phyloP scores from a whole-genome alignment of 2,113 vertebrate genomes.

The Albula glossodonta region DNA sequence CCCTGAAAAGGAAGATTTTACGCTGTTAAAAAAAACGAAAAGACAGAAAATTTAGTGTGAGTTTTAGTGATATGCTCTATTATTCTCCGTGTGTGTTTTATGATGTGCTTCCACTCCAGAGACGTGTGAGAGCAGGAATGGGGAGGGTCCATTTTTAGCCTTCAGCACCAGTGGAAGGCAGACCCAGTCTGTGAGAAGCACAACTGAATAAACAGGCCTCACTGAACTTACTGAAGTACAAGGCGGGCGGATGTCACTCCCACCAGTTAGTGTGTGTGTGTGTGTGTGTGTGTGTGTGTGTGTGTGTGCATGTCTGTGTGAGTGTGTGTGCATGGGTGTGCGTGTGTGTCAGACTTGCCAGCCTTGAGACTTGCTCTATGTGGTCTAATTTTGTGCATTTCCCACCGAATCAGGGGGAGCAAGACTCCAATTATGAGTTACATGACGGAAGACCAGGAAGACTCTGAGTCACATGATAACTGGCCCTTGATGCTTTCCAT shows the following conservation, averaged over 20 bases:
- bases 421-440: too few relatives aligned
- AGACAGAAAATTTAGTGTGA: not conserved
- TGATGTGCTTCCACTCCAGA: not conserved
- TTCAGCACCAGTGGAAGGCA: not conserved
- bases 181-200: slow-evolving; percentile 12
- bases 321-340: not conserved
- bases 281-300: not conserved
- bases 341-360: too few relatives aligned
- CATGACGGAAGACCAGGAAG: too few relatives aligned
- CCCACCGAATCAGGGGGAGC: too few relatives aligned
- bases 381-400: too few relatives aligned
- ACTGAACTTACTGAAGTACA: slow-evolving; percentile 2
- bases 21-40: too few relatives aligned
- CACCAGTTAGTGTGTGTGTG: not conserved
- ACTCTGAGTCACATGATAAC: too few relatives aligned
- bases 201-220: slow-evolving; percentile 20
- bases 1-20: too few relatives aligned
- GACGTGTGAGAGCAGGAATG: not conserved
- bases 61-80: not conserved
- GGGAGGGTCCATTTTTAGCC: slow-evolving; percentile 12
- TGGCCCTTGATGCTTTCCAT: too few relatives aligned
- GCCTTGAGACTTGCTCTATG: too few relatives aligned
- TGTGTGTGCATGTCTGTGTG: not conserved
- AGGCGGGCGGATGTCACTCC: not conserved
- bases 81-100: not conserved